phyloP scores from a whole-genome alignment of 1,140 invertebrate genomes.

The Bombyx mandarina region DNA sequence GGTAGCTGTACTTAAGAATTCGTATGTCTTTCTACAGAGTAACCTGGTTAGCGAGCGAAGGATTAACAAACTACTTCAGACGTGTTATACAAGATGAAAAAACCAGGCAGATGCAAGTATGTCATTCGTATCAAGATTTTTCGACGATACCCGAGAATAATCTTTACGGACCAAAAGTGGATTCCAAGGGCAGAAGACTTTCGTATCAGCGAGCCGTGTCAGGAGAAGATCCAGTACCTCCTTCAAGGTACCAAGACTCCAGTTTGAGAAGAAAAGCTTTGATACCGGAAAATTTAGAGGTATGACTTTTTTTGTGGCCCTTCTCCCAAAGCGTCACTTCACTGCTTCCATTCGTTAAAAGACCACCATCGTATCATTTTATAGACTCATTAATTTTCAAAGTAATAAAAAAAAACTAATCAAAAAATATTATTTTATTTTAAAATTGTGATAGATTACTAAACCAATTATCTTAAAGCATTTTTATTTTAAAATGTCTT shows the following conservation, averaged over 20 bases:
- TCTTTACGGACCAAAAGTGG: conserved; percentile 18
- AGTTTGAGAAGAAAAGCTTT: conserved; percentile 26
- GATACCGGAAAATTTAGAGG: conserved; percentile 38
- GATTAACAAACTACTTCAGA: conserved; percentile 44
- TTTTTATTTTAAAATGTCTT: too few relatives aligned
- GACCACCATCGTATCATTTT: too few relatives aligned
- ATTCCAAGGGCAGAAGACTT: conserved; percentile 39
- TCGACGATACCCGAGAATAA: conserved; percentile 37
- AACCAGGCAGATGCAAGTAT: conserved; percentile 29
- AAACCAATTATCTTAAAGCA: too few relatives aligned
- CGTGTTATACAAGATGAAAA: conserved; percentile 45
- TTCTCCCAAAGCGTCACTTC: neutral
- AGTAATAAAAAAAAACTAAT: too few relatives aligned
- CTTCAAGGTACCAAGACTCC: conserved; percentile 30
- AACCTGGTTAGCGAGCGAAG: conserved; percentile 54
- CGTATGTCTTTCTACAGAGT: conserved; percentile 30
- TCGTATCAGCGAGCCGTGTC: conserved; percentile 58
- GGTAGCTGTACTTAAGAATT: too few relatives aligned
- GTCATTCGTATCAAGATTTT: conserved; percentile 45
- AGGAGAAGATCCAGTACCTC: conserved; percentile 43
- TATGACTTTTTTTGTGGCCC: conserved; percentile 9
- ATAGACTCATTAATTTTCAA: too few relatives aligned
- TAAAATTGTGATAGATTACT: too few relatives aligned
- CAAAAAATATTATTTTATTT: too few relatives aligned
- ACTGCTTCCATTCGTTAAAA: neutral